Evolutionary conservation across 2,113 vertebrate genomes (phyloP).

Genomic region (Nothocercus nigrocapillus): DNA sequence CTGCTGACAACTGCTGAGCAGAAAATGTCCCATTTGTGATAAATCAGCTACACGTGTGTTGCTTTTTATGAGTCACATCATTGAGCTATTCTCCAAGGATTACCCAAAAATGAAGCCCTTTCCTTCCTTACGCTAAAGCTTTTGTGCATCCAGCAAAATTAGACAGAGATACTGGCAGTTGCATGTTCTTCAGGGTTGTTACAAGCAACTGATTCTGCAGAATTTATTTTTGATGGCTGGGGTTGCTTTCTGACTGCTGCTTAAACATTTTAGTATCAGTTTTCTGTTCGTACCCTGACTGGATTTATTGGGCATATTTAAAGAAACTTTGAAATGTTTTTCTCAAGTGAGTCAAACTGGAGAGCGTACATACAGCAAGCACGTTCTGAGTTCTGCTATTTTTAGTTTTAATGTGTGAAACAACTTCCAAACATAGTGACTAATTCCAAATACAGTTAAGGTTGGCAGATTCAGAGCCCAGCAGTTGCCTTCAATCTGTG

Average conservation of each 20-base stretch:
- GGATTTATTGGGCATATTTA: not conserved
- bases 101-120: slow-evolving; percentile 2
- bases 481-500: not conserved
- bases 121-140: slow-evolving; percentile 1
- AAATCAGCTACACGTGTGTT: slow-evolving; percentile 31
- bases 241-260: not conserved
- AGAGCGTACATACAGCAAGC: fast-evolving
- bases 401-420: not conserved
- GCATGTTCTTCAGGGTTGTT: not conserved
- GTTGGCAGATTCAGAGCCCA: not conserved
- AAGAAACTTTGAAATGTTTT: not conserved
- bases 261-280: not conserved
- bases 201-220: not conserved
- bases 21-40: slow-evolving; percentile 13
- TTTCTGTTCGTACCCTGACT: not conserved
- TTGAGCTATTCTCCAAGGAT: slow-evolving; percentile 6
- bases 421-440: not conserved
- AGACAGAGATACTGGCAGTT: not conserved
- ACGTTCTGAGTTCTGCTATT: not conserved
- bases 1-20: slow-evolving; percentile 44
- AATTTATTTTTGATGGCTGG: not conserved
- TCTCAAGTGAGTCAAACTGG: not conserved
- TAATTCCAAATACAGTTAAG: not conserved
- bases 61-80: slow-evolving; percentile 47
- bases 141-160: slow-evolving; percentile 5